Evolutionary conservation across 1,140 invertebrate genomes (phyloP), one percentile per base, ranked within the genome.

Genomic region (Drosophila asahinai): DNA sequence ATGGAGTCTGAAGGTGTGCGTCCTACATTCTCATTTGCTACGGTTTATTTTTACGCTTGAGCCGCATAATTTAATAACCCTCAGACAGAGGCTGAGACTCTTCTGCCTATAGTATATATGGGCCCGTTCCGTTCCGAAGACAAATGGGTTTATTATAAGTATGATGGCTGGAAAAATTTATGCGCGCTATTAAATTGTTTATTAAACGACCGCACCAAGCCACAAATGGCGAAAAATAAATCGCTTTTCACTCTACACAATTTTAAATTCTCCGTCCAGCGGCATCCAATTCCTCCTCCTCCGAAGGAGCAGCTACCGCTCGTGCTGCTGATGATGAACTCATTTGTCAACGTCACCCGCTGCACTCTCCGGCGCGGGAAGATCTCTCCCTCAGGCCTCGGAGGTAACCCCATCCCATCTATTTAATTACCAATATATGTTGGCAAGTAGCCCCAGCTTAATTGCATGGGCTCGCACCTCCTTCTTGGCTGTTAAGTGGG

Each of bases 151-250:
- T 90, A 90, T 89, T 89, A 90, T 87, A 79, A 80, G 77, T 80
- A 90, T 89, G 81, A 90, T 79, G 86, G 74, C 81, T 80, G 40
- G 87, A 79, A 58, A 79, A 89, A 89, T 89, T 89, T 89, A 89
- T 89, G 84, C 84, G 81, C 81, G 84, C 86, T 79, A 90, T 90
- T 84, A 89, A 89, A 89, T 89, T 89, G 86, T 89, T 89, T 89
- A 89, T 89, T 89, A 90, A 90, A 89, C 78, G 86, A 78, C 86
- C 86, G 64, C 83, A 79, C 65, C 70, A 61, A 47, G 83, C 70
- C 66, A 42, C 83, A 90, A 89, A 89, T 89, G 86, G 84, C 84
- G 84, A 86, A 84, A 80, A 84, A 89, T 89, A 90, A 89, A 89
- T 89, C 86, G 81, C 81, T 89, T 90, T 89, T 89, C 86, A 90